Evolutionary conservation across 2,888 invertebrate genomes (phyloP), one percentile per base, ranked within the genome.

Genomic region (Drosophila histrio): DNA sequence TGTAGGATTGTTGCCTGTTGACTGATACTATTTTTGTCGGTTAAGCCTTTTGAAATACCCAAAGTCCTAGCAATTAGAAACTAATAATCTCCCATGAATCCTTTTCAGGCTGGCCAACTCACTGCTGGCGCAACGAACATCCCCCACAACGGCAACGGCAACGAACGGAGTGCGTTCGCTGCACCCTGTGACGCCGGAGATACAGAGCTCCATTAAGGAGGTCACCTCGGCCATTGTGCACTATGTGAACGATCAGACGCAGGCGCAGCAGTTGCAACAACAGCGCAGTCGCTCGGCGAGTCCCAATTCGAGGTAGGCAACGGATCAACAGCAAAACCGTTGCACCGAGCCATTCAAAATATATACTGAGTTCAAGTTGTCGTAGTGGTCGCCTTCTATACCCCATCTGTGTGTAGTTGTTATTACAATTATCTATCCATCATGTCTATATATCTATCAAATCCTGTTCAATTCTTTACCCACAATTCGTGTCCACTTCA

Each of bases 141-240:
- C 86, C 7, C 77, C 79, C 3, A 84, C 68, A 32, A 39, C 67
- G 11, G 57, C 67, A 3, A 62, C 58, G n/a, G 87, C 73, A 9
- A 60, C 75, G 39, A 83, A 78, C 56, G 79, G 71, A 3, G 49
- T 65, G 22, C 67, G 66, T 8, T 3, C 87, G 65, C 57, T 89
- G 59, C 80, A 84, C 54, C 87, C 90, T 3, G 91, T 91, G 28
- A 93, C 92, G 73, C 93, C 93, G 65, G 95, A 95, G 91, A 96
- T 96, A 69, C 96, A 96, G 90, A 94, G 96, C 72, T 97, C 96
- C 61, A 97, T 97, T 91, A 97, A 97, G 92, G 97, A 97, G 92
- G 97, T 97, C 77, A 97, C 97, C 72, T 97, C 97, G 80, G 97
- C 97, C 46, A 97, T 97, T 85, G 97, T 97, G 57, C 97, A 97